A percentile compares a stretch with the other conserved stretches of the same genome.
These are phyloP conservation scores for Python bivittatus DNA, from an alignment of 2,113 vertebrate species.

Conservation along the genomic window DNA sequence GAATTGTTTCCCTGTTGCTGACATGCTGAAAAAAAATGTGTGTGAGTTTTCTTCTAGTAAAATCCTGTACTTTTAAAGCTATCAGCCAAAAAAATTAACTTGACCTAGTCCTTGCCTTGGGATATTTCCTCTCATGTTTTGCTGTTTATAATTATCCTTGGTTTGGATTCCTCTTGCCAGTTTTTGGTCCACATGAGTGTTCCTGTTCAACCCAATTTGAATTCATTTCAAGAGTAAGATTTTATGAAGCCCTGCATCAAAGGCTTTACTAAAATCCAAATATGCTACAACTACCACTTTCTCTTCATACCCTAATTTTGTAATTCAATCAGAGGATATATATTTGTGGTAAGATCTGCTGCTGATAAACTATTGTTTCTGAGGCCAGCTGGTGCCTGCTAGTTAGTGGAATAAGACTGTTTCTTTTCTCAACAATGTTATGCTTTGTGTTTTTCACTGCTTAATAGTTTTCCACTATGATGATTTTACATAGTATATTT, in stretches of 20 bases:
- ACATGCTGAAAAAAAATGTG: background rate
- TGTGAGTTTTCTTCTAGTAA: background rate
- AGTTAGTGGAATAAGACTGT: background rate
- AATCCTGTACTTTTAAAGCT: background rate
- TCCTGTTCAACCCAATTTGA: conserved; percentile 23
- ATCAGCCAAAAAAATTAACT: background rate
- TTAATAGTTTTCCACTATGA: background rate
- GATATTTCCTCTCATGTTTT: conserved; percentile 4
- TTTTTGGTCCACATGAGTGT: conserved; percentile 27
- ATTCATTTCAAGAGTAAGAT: conserved; percentile 23
- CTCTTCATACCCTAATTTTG: conserved; percentile 13
- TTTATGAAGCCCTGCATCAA: conserved; percentile 28
- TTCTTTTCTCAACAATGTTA: background rate
- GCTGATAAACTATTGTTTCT: conserved; percentile 1
- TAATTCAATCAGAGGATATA: background rate
- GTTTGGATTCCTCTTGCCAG: conserved; percentile 16
- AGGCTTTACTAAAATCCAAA: conserved; percentile 40
- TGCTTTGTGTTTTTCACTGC: background rate
- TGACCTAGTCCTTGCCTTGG: background rate
- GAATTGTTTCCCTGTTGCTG: background rate
- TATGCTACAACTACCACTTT: conserved; percentile 31
- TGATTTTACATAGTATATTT: background rate
- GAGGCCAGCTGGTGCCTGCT: conserved; percentile 9
- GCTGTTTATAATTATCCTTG: conserved; percentile 29
- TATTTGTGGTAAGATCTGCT: conserved; percentile 2